These are phyloP conservation scores for Nothobranchius furzeri DNA, from an alignment of 2,113 vertebrate genomes.

Conservation along the genomic window DNA sequence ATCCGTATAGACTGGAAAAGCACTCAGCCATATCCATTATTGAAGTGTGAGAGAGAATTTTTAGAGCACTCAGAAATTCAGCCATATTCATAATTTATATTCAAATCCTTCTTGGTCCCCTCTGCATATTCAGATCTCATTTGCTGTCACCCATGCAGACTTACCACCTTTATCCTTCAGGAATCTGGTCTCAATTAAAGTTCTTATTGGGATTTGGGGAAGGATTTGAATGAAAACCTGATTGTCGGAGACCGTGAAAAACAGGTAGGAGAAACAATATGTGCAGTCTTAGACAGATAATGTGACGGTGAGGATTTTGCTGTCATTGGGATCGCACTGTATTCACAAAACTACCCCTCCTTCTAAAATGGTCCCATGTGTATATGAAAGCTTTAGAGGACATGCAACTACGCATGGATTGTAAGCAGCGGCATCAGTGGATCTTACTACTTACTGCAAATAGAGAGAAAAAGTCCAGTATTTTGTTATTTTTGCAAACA, in stretches of 20 bases:
- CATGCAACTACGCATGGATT: neutral
- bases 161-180: slow-evolving; percentile 71
- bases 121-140: slow-evolving; percentile 82
- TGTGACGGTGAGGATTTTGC: slow-evolving; percentile 1
- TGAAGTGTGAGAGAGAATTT: slow-evolving; percentile 86
- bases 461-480: slow-evolving; percentile 44
- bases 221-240: slow-evolving; percentile 72
- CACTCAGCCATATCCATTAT: slow-evolving; percentile 92
- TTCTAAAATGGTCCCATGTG: neutral
- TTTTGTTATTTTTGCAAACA: slow-evolving; percentile 18
- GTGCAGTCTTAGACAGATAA: slow-evolving; percentile 12
- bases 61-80: slow-evolving; percentile 83
- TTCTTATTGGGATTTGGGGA: slow-evolving; percentile 70
- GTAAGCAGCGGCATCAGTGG: slow-evolving; percentile 13
- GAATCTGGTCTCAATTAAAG: slow-evolving; percentile 74
- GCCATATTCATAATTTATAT: slow-evolving; percentile 91
- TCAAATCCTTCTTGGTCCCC: slow-evolving; percentile 76
- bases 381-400: slow-evolving; percentile 18
- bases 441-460: slow-evolving; percentile 72
- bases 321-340: slow-evolving; percentile 1
- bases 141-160: slow-evolving; percentile 70
- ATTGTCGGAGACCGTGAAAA: slow-evolving; percentile 57
- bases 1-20: slow-evolving; percentile 81
- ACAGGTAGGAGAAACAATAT: slow-evolving; percentile 33
- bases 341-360: neutral